phyloP scores from a whole-genome alignment of 1,140 invertebrate genomes.

The Adoxophyes honmai region DNA sequence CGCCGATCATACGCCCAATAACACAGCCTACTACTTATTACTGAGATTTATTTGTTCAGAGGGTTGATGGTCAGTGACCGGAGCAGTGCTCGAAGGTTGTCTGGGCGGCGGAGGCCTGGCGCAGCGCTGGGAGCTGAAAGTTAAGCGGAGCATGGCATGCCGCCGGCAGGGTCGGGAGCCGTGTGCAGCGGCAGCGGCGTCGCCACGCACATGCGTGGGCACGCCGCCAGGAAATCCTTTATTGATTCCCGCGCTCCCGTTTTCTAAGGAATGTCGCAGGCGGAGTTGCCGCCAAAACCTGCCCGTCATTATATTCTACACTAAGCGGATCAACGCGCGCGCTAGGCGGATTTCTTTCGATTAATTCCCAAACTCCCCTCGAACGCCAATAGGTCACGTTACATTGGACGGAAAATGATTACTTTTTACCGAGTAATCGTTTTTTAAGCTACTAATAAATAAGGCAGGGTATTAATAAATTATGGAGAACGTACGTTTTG shows the following conservation, averaged over 20 bases:
- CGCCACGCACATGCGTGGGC: slow-evolving; percentile 74
- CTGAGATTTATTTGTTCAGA: slow-evolving; percentile 69
- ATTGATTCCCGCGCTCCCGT: slow-evolving; percentile 72
- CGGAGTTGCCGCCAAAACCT: slow-evolving; percentile 66
- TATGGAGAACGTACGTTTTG: no score
- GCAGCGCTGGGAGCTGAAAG: slow-evolving; percentile 17
- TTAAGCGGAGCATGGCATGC: slow-evolving; percentile 3
- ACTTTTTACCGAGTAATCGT: no score
- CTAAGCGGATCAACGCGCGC: slow-evolving; percentile 44
- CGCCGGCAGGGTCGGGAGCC: slow-evolving; percentile 9
- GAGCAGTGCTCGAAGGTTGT: slow-evolving; percentile 18
- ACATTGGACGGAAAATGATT: neutral
- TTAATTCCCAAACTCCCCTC: slow-evolving; percentile 27
- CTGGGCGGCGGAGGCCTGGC: no score
- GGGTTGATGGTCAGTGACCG: slow-evolving; percentile 43
- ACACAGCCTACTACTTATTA: slow-evolving; percentile 66
- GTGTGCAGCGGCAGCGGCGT: slow-evolving; percentile 16
- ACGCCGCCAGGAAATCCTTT: slow-evolving; percentile 74
- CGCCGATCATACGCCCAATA: slow-evolving; percentile 74
- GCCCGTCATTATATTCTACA: slow-evolving; percentile 51
- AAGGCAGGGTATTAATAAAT: no score
- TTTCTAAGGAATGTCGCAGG: slow-evolving; percentile 72
- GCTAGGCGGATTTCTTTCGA: slow-evolving; percentile 39
- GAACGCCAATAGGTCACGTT: neutral
- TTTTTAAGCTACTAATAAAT: no score